These are phyloP conservation scores for Nyctereutes procyonoides DNA, from an alignment of 2,113 vertebrate genomes.

Conservation along the genomic window DNA sequence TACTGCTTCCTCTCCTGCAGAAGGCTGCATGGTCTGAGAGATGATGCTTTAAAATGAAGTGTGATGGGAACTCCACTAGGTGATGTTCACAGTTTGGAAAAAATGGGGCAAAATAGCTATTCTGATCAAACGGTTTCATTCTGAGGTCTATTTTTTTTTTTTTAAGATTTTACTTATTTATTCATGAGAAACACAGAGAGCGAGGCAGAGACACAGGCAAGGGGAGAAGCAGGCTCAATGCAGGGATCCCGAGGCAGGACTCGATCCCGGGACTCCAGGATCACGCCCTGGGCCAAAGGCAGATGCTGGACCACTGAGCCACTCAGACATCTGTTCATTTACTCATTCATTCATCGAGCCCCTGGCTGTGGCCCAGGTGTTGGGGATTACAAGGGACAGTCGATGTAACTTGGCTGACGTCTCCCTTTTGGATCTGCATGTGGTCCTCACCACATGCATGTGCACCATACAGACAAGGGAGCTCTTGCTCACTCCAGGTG, in stretches of 20 bases:
- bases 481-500: fast-evolving
- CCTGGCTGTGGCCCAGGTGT: background rate
- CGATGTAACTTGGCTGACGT: background rate
- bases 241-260: no score
- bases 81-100: background rate
- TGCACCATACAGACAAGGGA: fast-evolving
- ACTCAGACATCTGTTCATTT: background rate
- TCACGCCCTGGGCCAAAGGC: no score
- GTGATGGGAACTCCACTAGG: no score
- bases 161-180: no score
- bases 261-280: no score
- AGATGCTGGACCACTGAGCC: no score
- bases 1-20: background rate
- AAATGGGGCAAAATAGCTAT: background rate
- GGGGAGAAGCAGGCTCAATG: no score
- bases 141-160: background rate
- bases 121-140: background rate
- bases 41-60: background rate
- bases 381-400: background rate
- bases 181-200: no score
- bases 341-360: background rate
- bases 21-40: background rate
- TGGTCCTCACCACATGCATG: background rate
- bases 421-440: background rate
- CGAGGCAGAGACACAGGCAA: no score